Percentiles rank a stretch among this genome's conserved stretches.
phyloP scores from a whole-genome alignment of 2,113 vertebrate species.

The Bagarius yarrelli region DNA sequence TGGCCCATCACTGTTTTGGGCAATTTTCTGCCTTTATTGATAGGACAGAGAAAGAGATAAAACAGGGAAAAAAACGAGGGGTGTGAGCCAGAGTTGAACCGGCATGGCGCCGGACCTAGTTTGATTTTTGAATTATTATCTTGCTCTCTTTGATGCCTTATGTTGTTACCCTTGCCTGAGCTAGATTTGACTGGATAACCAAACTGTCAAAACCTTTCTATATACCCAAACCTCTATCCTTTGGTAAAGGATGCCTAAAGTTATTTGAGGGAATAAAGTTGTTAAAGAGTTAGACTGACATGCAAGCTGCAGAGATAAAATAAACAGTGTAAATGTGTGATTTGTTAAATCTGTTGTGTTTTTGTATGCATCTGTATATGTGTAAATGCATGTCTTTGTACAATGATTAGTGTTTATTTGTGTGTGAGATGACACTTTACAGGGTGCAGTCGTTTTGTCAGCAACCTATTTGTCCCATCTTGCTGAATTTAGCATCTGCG shows the following conservation, averaged over 20 bases:
- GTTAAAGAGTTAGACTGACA: constrained; percentile 55
- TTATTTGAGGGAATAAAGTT: constrained; percentile 50
- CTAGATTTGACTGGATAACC: no score
- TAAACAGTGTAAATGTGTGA: constrained; percentile 62
- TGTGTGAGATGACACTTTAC: constrained; percentile 59
- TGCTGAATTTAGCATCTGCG: constrained; percentile 69
- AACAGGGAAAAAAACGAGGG: no score
- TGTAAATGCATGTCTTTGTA: constrained; percentile 27
- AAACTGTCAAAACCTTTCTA: no score
- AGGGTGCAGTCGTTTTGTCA: constrained; percentile 66
- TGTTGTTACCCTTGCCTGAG: not conserved
- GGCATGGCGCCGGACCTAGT: no score
- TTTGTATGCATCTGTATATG: not conserved
- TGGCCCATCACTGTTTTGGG: no score
- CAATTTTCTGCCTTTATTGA: no score
- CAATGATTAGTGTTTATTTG: constrained; percentile 65
- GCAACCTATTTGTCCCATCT: constrained; percentile 69
- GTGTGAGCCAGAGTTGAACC: no score
- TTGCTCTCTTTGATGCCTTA: no score
- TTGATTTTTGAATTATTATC: no score
- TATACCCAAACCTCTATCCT: no score
- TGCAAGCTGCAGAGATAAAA: constrained; percentile 54
- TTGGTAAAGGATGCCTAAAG: constrained; percentile 48
- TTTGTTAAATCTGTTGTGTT: constrained; percentile 66
- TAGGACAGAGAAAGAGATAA: no score